Conservation (phyloP, 2,888 invertebrate species). For the Melipona beecheii region DNA sequence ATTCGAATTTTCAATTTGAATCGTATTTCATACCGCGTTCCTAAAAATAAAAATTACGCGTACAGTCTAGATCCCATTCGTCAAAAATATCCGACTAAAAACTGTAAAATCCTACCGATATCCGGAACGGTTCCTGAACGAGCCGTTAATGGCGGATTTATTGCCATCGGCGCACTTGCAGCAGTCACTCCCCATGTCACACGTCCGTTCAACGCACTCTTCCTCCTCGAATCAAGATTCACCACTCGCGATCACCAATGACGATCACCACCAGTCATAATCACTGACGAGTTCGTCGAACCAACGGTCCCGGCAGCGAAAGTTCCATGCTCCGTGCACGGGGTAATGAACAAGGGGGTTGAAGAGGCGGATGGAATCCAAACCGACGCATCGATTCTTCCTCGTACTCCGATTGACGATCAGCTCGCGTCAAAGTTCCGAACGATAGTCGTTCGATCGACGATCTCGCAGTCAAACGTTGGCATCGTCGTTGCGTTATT, state of each 20-base stretch:
- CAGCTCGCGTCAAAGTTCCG: not conserved
- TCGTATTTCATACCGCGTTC: not conserved
- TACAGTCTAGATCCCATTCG: no score
- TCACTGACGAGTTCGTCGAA: conserved; percentile 30
- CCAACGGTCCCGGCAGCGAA: conserved; percentile 1
- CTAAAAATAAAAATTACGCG: not conserved
- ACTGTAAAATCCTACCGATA: conserved; percentile 66
- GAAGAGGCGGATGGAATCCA: conserved; percentile 51
- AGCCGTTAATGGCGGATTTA: conserved; percentile 71
- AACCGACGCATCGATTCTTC: conserved; percentile 52
- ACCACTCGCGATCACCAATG: conserved; percentile 13
- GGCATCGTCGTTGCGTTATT: conserved; percentile 25
- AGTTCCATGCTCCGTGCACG: not conserved
- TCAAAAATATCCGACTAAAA: not conserved
- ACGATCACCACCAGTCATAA: conserved; percentile 9
- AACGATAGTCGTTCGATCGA: conserved; percentile 7
- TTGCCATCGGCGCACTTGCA: conserved; percentile 83
- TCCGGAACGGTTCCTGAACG: conserved; percentile 74
- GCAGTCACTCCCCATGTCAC: conserved; percentile 82
- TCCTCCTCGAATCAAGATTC: conserved; percentile 18
- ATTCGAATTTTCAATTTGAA: not conserved
- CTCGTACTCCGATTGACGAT: not conserved
- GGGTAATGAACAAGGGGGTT: conserved; percentile 17
- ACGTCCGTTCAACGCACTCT: conserved; percentile 3
- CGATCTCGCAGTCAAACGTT: not conserved